Evolutionary conservation across 2,113 vertebrate species (phyloP).

Genomic region (Turdus rufiventris): DNA sequence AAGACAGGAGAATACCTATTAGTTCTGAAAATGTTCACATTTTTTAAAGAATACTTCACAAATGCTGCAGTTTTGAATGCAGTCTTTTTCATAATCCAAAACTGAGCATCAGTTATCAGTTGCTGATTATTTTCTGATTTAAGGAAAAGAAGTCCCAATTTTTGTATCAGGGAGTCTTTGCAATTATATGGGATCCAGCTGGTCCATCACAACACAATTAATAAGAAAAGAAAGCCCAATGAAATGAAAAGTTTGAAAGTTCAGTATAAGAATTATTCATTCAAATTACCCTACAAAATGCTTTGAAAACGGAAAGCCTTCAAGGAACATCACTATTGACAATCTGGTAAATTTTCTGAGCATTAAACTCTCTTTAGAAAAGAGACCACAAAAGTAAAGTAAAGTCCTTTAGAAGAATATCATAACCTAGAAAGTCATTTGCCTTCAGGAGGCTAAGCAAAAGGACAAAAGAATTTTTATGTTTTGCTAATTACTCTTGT

Average conservation of each 20-base stretch:
- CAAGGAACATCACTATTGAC: not conserved
- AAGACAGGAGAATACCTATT: not conserved
- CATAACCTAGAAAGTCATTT: not conserved
- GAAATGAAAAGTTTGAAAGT: not conserved
- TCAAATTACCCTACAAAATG: not conserved
- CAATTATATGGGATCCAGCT: not conserved
- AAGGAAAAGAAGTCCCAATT: not conserved
- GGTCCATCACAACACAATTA: not conserved
- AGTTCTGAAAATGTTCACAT: not conserved
- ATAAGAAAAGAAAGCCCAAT: not conserved
- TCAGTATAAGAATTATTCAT: not conserved
- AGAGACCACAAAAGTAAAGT: accelerated
- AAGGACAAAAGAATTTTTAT: not conserved
- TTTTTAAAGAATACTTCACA: not conserved
- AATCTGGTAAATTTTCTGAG: not conserved
- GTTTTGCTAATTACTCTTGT: not conserved
- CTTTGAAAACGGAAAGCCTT: not conserved
- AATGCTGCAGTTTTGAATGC: not conserved
- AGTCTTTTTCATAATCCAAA: not conserved
- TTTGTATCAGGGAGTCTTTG: not conserved
- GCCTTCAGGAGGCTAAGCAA: not conserved
- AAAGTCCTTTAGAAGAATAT: not conserved
- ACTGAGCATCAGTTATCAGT: not conserved
- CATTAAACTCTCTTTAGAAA: not conserved
- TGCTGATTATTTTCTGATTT: not conserved